Evolutionary conservation across 2,797 vertebrate species (phyloP).

Genomic region (Acanthurus lineatus): DNA sequence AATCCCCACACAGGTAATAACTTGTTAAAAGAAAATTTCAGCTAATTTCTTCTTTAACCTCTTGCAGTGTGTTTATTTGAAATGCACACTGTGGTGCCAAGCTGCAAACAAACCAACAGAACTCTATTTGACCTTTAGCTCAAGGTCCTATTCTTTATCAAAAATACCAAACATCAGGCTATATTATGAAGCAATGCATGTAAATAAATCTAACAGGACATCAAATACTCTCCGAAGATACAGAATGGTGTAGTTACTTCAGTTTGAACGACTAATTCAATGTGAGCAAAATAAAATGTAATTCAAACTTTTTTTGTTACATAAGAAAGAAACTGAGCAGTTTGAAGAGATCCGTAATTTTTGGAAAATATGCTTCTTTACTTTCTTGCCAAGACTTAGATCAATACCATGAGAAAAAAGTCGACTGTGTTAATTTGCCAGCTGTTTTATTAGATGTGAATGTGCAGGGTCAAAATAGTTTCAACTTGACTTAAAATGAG

Average conservation of each 20-base stretch:
- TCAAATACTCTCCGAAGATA: constrained; percentile 8
- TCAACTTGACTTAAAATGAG: too few relatives aligned
- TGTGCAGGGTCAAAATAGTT: too few relatives aligned
- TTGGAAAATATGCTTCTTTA: too few relatives aligned
- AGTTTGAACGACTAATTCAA: neutral
- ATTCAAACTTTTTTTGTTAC: neutral
- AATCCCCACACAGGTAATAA: neutral
- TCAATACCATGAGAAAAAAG: too few relatives aligned
- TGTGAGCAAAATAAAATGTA: neutral
- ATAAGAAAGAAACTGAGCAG: neutral
- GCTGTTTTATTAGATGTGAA: too few relatives aligned
- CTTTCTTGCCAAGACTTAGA: too few relatives aligned
- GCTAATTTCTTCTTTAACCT: constrained; percentile 5
- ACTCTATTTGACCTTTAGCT: constrained; percentile 39
- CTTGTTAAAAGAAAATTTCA: neutral
- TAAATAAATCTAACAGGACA: constrained; percentile 6
- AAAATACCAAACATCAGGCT: neutral
- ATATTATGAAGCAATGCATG: constrained; percentile 12
- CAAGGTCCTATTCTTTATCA: neutral
- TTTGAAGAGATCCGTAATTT: neutral
- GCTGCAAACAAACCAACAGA: constrained; percentile 17
- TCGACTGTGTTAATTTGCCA: too few relatives aligned
- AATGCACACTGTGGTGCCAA: neutral
- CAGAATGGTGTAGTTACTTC: neutral
- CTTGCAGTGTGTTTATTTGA: neutral